Evolutionary conservation across 2,797 vertebrate genomes (phyloP), one percentile per base, ranked within the genome.

Genomic region (Galago senegalensis): DNA sequence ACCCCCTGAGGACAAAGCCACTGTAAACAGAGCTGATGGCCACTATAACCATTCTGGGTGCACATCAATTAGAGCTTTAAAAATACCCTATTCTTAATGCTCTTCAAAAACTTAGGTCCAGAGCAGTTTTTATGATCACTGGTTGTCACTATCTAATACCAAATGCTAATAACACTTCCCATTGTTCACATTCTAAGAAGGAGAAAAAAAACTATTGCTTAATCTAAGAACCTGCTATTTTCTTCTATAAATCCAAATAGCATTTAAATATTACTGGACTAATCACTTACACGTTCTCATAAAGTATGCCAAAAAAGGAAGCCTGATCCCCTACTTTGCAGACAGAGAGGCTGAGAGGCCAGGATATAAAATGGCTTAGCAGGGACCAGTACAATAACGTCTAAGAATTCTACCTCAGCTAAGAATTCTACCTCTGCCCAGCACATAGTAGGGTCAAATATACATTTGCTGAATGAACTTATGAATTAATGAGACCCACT

Each of bases 391-490:
- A 61, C 56, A 93, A 77, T 73, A 29, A 34, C 46, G 77, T 53
- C 73, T 89, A 84, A 80, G 63, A 96, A 93, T 85, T 72, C 85
- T 93, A 56, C 49, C 67, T 87, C 73, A 93, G 23, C 83, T 93
- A 40, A 60, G 72, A 40, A 40, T 40, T 40, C 40, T 40, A 40
- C 40, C 40, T 40, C 40, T 60, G 16, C 14, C 25, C 7, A 53
- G 8, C 37, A 65, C 2, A 8, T 0, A 76, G 34, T 2, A 77
- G 49, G 70, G 69, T 31, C 31, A 91, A 84, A 77, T 0, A 88
- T 0, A 0, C 34, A 94, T 69, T 31, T 70, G 94, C 20, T 69
- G 53, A 91, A 91, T 80, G 29, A 93, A 70, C 27, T 73, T 73
- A 91, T 2, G 8, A 91, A 76, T 49, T 11, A 90, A 86, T 5